Evolutionary conservation across 2,113 vertebrate species (phyloP), one percentile per base, ranked within the genome.

Genomic region (Sakesphorus luctuosus): DNA sequence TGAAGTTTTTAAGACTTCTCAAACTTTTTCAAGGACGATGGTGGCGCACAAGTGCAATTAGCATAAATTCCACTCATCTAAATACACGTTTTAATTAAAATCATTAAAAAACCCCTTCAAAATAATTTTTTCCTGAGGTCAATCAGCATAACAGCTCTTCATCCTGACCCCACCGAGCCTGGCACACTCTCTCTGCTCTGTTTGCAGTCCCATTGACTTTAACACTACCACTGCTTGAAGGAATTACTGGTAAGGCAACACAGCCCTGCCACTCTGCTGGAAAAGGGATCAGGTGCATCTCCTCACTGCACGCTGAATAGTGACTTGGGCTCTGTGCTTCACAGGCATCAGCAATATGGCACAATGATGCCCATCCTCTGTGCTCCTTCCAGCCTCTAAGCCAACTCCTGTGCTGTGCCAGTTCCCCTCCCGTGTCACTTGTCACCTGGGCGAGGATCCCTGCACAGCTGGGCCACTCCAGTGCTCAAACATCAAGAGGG

Each of bases 91-190:
- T 92, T 92, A 93, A 96, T 94, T 94, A 94, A 94, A 92, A 78
- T 81, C 1, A 82, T 87, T 92, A 78, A 1, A 47, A 94, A 90
- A 85, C 11, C 36, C 59, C 89, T 94, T 95, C 82, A 90, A 91
- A 77, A 83, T 77, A 74, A 36, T 94, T 62, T 95, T 90, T 95
- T 87, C 84, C 85, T 91, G 79, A 94, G 94, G 93, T 96, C 92
- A 94, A 92, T 88, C 90, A 96, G 18, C 56, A 44, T 77, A 96
- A 94, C 88, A 92, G 68, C 92, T 94, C 94, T 94, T 94, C 82
- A 91, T 69, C 68, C 72, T 90, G 79, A 93, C 94, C 75, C 82
- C 72, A 73, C 43, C 0, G 2, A 94, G 82, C 10, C 63, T 87
- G 86, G 47, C 35, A 24, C 36, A 40, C 84, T 63, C 69, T 82